Evolutionary conservation across 2,888 invertebrate species (phyloP).

Genomic region (Zele albiditarsus): DNA sequence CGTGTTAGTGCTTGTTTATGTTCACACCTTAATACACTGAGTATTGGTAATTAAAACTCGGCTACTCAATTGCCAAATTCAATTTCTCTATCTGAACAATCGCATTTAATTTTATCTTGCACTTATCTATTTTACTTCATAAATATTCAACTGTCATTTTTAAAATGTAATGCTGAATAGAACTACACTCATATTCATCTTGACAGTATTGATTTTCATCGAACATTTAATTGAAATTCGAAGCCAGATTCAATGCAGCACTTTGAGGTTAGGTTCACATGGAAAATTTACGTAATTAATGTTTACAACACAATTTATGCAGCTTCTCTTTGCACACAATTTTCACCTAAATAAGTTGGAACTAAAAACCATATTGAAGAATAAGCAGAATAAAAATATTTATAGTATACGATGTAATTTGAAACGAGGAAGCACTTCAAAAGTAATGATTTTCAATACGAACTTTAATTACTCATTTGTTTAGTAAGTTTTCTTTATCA

Average conservation of each 20-base stretch:
- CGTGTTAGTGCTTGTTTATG: too few relatives aligned
- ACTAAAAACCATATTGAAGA: neutral
- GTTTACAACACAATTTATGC: neutral
- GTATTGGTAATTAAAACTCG: too few relatives aligned
- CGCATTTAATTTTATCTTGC: too few relatives aligned
- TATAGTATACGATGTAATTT: neutral
- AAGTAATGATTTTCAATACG: neutral
- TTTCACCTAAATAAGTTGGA: neutral
- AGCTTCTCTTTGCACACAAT: neutral
- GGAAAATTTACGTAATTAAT: neutral
- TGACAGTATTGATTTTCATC: conserved; percentile 2
- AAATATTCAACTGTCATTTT: too few relatives aligned
- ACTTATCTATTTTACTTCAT: too few relatives aligned
- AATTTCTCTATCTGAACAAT: too few relatives aligned
- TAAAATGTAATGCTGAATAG: too few relatives aligned
- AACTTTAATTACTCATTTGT: too few relatives aligned
- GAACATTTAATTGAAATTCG: conserved; percentile 32
- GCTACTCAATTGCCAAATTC: too few relatives aligned
- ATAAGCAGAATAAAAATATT: neutral
- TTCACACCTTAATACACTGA: too few relatives aligned
- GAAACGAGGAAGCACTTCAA: neutral
- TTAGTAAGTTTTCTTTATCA: neutral
- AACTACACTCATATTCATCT: neutral
- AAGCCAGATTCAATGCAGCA: conserved; percentile 4
- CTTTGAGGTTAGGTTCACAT: neutral